Percentiles rank a stretch among this genome's conserved stretches.
phyloP scores from a whole-genome alignment of 35 echinoderm and acorn worm species.

The Lytechinus variegatus region DNA sequence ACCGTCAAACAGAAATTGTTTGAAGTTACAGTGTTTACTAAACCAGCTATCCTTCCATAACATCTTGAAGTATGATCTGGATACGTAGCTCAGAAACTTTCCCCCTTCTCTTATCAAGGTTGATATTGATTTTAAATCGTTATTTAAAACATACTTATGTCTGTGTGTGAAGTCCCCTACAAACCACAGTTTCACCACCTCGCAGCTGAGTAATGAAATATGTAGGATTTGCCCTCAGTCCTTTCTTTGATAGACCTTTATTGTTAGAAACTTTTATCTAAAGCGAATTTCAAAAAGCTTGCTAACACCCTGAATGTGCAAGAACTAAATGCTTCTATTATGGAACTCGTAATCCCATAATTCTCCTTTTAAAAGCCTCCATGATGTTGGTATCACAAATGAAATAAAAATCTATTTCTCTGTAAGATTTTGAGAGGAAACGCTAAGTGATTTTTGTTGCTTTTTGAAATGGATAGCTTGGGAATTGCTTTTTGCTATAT shows the following conservation, averaged over 20 bases:
- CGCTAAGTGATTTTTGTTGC: not conserved
- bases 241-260: not conserved
- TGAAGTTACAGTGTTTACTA: too few species aligned
- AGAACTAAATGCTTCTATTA: conserved; percentile 3
- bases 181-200: not conserved
- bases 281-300: not conserved
- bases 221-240: not conserved
- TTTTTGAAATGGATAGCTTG: not conserved
- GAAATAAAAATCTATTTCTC: not conserved
- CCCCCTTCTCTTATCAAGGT: too few species aligned
- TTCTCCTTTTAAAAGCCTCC: not conserved
- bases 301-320: not conserved
- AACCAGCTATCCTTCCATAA: too few species aligned
- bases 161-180: too few species aligned
- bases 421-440: not conserved
- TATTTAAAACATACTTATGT: too few species aligned
- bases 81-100: too few species aligned
- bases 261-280: not conserved
- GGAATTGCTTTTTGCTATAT: not conserved
- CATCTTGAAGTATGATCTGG: too few species aligned
- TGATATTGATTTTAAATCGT: too few species aligned
- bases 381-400: not conserved
- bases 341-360: not conserved
- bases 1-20: too few species aligned
- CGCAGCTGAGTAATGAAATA: not conserved